Evolutionary conservation across 2,888 invertebrate genomes (phyloP).

Genomic region (Zeuzera pyrina): DNA sequence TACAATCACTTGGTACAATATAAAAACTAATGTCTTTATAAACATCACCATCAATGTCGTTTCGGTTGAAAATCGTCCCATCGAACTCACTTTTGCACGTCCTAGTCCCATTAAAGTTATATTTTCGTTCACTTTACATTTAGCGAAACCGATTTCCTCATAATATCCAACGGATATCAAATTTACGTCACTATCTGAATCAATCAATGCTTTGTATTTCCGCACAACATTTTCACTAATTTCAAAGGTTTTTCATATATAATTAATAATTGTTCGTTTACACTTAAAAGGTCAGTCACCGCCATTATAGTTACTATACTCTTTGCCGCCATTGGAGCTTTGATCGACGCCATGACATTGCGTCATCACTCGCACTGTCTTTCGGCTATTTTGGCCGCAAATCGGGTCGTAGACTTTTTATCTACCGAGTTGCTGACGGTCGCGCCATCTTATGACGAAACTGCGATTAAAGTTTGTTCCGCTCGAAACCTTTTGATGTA

Average conservation of each 20-base stretch:
- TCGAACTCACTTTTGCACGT: background rate
- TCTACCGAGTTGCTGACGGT: too few species aligned
- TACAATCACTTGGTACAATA: conserved; percentile 2
- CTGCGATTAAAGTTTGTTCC: too few species aligned
- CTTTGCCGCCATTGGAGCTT: background rate
- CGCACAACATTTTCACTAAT: background rate
- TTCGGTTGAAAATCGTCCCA: background rate
- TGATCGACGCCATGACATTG: too few species aligned
- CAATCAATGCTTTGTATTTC: conserved; percentile 5
- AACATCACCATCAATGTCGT: conserved; percentile 2
- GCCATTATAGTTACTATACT: too few species aligned
- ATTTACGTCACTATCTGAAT: conserved; percentile 6
- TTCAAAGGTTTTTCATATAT: background rate
- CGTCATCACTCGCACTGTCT: background rate
- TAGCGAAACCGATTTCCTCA: background rate
- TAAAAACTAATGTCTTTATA: conserved; percentile 1
- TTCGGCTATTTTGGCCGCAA: background rate
- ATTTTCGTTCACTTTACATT: background rate
- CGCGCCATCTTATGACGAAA: too few species aligned
- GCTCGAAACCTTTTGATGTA: too few species aligned
- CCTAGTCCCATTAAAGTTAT: background rate
- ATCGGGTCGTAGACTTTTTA: too few species aligned
- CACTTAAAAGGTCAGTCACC: background rate
- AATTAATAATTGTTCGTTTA: conserved; percentile 1
- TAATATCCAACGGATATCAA: conserved; percentile 1